Evolutionary conservation across 2,888 invertebrate genomes (phyloP).

Genomic region (Lasius fuliginosus): DNA sequence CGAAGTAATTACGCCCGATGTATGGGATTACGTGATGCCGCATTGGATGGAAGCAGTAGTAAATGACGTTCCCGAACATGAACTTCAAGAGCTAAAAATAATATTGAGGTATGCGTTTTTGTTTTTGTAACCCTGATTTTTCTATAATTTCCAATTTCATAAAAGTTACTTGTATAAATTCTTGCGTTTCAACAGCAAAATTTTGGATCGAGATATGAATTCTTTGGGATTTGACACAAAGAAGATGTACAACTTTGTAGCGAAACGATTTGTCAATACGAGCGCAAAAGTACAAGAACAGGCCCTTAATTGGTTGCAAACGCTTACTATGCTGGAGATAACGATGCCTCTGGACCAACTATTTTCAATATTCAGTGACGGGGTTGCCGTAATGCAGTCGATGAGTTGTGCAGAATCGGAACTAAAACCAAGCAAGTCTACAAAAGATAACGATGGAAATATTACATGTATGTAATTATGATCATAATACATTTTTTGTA

Average conservation of each 20-base stretch:
- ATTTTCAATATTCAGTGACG: constrained; percentile 96
- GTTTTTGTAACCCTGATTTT: background rate
- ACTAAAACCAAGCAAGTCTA: constrained; percentile 76
- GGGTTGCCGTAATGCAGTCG: constrained; percentile 91
- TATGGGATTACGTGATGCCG: constrained; percentile 99
- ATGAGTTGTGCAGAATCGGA: constrained; percentile 76
- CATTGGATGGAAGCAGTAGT: constrained; percentile 99
- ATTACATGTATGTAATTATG: constrained; percentile 87
- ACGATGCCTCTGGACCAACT: constrained; percentile 95
- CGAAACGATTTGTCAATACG: constrained; percentile 93
- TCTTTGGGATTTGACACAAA: constrained; percentile 97
- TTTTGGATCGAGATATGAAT: constrained; percentile 98
- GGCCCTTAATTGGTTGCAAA: constrained; percentile 96
- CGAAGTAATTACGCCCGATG: constrained; percentile 97
- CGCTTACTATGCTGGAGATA: constrained; percentile 95
- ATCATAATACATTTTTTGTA: background rate
- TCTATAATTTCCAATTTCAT: background rate
- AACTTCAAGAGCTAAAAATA: constrained; percentile 93
- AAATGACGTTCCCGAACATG: constrained; percentile 96
- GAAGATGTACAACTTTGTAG: constrained; percentile 98
- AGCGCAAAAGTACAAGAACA: constrained; percentile 95
- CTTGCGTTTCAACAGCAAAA: constrained; percentile 91
- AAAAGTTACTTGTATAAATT: constrained; percentile 21
- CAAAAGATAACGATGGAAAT: constrained; percentile 83
- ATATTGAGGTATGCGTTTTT: constrained; percentile 88